Evolutionary conservation across 2,888 invertebrate species (phyloP).

Genomic region (Andrena praecox): DNA sequence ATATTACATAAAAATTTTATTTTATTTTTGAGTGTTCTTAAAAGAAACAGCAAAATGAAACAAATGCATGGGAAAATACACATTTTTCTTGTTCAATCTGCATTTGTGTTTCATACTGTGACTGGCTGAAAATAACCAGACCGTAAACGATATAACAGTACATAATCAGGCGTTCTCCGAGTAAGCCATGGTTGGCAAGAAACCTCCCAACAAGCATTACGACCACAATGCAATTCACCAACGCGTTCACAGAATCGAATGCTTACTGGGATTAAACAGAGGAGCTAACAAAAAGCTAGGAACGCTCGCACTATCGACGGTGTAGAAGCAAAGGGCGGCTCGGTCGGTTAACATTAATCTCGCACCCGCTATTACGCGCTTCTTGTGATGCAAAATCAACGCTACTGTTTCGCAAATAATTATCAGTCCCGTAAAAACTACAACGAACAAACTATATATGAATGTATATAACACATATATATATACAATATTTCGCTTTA

Average conservation of each 20-base stretch:
- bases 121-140: background rate
- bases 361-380: conserved; percentile 35
- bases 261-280: conserved; percentile 66
- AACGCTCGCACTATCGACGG: conserved; percentile 57
- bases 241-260: conserved; percentile 40
- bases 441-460: background rate
- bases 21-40: too few species aligned
- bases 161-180: conserved; percentile 34
- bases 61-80: background rate
- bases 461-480: background rate
- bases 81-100: background rate
- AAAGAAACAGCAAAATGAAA: background rate
- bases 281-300: conserved; percentile 52
- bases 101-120: background rate
- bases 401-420: conserved; percentile 22
- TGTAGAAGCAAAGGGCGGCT: conserved; percentile 39
- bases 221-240: conserved; percentile 46
- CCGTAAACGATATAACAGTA: background rate
- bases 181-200: conserved; percentile 51
- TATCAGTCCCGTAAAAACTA: conserved; percentile 25
- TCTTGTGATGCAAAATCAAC: conserved; percentile 56
- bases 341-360: conserved; percentile 66
- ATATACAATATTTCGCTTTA: too few species aligned
- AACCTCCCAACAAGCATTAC: conserved; percentile 54
- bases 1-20: too few species aligned